phyloP scores from a whole-genome alignment of 1,140 invertebrate species.

The Ostrea edulis region DNA sequence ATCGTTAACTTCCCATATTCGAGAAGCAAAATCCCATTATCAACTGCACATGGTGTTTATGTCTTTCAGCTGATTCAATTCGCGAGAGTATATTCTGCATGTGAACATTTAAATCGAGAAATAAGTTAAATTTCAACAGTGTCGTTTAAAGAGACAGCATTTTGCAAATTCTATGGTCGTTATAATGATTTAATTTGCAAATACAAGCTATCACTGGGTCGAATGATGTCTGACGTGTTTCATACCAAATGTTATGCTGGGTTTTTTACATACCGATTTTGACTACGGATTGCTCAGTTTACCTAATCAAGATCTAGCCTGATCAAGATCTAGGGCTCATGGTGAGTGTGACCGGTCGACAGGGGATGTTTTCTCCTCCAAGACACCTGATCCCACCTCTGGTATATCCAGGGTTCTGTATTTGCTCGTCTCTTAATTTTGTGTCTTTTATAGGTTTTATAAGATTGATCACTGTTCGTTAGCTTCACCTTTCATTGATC shows the following conservation, averaged over 20 bases:
- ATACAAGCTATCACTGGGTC: neutral
- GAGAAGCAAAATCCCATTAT: neutral
- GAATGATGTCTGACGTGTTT: neutral
- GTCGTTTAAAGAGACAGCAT: neutral
- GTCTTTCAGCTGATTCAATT: neutral
- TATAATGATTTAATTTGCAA: neutral
- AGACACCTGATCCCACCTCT: too few relatives aligned
- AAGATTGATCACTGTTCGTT: too few relatives aligned
- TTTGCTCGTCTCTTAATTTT: too few relatives aligned
- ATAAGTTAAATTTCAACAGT: neutral
- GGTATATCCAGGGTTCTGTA: too few relatives aligned
- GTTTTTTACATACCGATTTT: neutral
- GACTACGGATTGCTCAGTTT: neutral
- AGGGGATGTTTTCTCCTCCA: too few relatives aligned
- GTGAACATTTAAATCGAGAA: neutral
- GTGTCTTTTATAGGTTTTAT: too few relatives aligned
- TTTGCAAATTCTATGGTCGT: neutral
- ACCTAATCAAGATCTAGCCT: neutral
- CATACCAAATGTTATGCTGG: neutral
- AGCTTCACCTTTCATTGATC: too few relatives aligned
- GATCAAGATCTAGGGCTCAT: too few relatives aligned
- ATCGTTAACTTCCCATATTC: neutral
- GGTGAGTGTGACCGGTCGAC: too few relatives aligned
- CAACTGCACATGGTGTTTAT: neutral
- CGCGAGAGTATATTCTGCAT: neutral